Evolutionary conservation across 2,797 vertebrate genomes (phyloP), one percentile per base, ranked within the genome.

Genomic region (Cynopterus sphinx): DNA sequence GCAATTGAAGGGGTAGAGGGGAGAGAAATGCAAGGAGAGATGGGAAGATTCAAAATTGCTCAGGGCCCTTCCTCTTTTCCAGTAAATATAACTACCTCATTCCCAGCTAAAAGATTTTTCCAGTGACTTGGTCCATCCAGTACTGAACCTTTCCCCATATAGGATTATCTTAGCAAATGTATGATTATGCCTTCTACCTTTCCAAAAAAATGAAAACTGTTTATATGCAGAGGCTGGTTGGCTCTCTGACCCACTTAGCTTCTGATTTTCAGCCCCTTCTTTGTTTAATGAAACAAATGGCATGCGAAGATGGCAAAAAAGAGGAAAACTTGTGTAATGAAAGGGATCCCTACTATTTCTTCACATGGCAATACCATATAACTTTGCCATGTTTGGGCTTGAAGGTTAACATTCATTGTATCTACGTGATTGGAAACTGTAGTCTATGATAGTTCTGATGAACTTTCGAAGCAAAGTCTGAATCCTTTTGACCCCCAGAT

Each of bases 381-480:
- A 3, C 83, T 74, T 78, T 83, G 63, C 65, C 33, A 3, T 12
- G 3, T 55, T 92, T 13, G 4, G 12, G 21, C 24, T 41, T 43
- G 65, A 49, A 33, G n/a, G 31, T 70, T 92, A 70, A 8, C 57
- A n/a, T 53, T 86, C 68, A 55, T 68, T 36, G 21, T 15, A 33
- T 53, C 73, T 87, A 0, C 53, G 10, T 59, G 39, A 49, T 53
- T 73, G 59, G 43, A 71, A 88, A 57, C 15, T n/a, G 0, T 4
- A 16, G 15, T 36, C 73, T 39, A 31, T 78, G 79, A 59, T 12
- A 36, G 57, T 55, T 71, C 22, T 78, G 78, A 4, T 51, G 78
- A 46, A 11, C 68, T 78, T 94, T 88, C 86, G 24, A 85, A 88
- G 73, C 26, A 92, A 96, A 90, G 68, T 51, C 39, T 31, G 46